Conservation (phyloP, 2,113 vertebrate genomes). For the Rousettus leschenaultii region DNA sequence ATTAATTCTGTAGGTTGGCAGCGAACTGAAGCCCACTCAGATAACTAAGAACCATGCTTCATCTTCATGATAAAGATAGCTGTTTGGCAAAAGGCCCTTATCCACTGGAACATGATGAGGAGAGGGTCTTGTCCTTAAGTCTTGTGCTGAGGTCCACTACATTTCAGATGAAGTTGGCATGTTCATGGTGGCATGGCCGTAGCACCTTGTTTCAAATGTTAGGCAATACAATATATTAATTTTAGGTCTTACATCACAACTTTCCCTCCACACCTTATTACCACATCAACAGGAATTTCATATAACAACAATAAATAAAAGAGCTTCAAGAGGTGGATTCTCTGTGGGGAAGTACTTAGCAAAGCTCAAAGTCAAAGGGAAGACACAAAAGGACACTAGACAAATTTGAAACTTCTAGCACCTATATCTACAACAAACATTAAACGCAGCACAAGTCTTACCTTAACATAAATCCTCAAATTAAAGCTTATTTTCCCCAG, state of each 20-base stretch:
- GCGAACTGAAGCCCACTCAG: not conserved
- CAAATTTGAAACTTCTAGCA: too few relatives aligned
- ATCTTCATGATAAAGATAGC: too few relatives aligned
- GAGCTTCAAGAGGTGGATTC: not conserved
- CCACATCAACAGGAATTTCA: not conserved
- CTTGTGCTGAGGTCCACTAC: too few relatives aligned
- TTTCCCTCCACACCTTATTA: not conserved
- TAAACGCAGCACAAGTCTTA: not conserved
- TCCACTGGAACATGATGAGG: not conserved
- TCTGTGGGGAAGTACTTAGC: not conserved
- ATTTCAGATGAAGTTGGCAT: too few relatives aligned
- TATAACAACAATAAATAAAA: not conserved
- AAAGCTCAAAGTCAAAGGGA: not conserved
- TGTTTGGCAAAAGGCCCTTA: not conserved
- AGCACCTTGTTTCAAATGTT: not conserved
- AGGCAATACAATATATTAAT: not conserved
- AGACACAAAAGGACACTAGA: not conserved
- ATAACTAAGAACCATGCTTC: not conserved
- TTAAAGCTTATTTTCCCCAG: not conserved
- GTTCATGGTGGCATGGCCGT: too few relatives aligned
- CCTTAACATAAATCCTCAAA: not conserved
- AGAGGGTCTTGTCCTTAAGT: not conserved
- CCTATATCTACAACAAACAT: not conserved
- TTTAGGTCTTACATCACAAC: not conserved
- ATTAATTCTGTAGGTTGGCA: not conserved